Conservation (phyloP, 2,797 vertebrate genomes). For the Micropoecilia bifurca region DNA sequence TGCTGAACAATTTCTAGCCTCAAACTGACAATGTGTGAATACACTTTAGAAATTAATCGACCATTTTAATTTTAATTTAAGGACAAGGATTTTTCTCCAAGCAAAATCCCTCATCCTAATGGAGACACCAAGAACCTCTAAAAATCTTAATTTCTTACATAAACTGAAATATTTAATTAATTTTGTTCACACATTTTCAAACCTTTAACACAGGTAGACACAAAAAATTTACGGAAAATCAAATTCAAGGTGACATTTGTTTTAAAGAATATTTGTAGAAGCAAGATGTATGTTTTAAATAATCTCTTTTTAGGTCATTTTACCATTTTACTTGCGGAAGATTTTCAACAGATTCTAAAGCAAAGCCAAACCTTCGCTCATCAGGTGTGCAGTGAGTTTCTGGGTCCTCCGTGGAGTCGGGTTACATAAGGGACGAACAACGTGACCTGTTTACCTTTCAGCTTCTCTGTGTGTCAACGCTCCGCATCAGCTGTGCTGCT, state of each 20-base stretch:
- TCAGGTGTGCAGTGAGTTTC: neutral
- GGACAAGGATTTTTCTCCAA: too few species aligned
- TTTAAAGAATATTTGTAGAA: neutral
- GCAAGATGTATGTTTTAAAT: neutral
- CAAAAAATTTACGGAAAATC: neutral
- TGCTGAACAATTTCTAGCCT: neutral
- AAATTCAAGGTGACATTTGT: neutral
- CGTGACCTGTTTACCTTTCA: conserved; percentile 21
- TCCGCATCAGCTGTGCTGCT: neutral
- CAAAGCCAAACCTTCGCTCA: neutral
- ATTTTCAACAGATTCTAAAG: neutral
- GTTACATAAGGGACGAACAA: conserved; percentile 37
- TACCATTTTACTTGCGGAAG: neutral
- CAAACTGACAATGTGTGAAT: neutral
- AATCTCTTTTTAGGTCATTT: neutral
- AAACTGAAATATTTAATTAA: too few species aligned
- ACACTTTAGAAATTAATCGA: neutral
- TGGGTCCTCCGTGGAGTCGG: neutral
- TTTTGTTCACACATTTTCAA: too few species aligned
- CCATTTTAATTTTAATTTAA: too few species aligned
- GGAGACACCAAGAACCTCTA: too few species aligned
- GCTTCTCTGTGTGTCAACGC: conserved; percentile 12
- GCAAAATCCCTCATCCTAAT: too few species aligned
- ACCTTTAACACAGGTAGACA: neutral
- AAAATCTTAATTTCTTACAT: too few species aligned